These are phyloP conservation scores for Formica selysi DNA, from an alignment of 1,140 invertebrate species.

Conservation along the genomic window DNA sequence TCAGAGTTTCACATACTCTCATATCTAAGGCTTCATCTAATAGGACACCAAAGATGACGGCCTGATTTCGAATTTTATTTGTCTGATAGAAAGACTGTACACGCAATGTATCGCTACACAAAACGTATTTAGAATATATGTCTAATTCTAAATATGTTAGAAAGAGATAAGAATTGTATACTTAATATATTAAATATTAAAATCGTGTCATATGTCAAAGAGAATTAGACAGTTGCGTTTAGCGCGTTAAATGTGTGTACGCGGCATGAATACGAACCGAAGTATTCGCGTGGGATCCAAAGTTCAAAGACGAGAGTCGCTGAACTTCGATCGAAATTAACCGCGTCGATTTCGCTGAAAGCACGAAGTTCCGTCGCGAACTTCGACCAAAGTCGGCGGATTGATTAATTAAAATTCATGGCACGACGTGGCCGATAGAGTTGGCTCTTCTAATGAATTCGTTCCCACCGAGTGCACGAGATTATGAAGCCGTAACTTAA, in stretches of 20 bases:
- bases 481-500: conserved; percentile 51
- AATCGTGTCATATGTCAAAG: conserved; percentile 18
- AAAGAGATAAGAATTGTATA: conserved; percentile 8
- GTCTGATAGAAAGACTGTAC: neutral
- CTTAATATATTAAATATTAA: neutral
- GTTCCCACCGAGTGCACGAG: conserved; percentile 46
- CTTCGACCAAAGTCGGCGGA: conserved; percentile 54
- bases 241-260: conserved; percentile 27
- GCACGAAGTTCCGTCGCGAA: conserved; percentile 59
- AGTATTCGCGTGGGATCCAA: conserved; percentile 57
- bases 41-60: neutral
- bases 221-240: conserved; percentile 53
- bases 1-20: conserved; percentile 28
- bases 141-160: neutral
- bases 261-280: conserved; percentile 38
- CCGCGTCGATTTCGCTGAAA: conserved; percentile 63
- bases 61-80: neutral
- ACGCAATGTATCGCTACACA: neutral
- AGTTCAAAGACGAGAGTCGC: conserved; percentile 59
- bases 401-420: conserved; percentile 66
- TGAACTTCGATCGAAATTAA: conserved; percentile 64
- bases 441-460: conserved; percentile 63
- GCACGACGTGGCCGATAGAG: conserved; percentile 48
- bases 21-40: conserved; percentile 20
- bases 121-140: neutral